Evolutionary conservation across 2,888 invertebrate species (phyloP), one percentile per base, ranked within the genome.

Genomic region (Drosophila nigricruria): DNA sequence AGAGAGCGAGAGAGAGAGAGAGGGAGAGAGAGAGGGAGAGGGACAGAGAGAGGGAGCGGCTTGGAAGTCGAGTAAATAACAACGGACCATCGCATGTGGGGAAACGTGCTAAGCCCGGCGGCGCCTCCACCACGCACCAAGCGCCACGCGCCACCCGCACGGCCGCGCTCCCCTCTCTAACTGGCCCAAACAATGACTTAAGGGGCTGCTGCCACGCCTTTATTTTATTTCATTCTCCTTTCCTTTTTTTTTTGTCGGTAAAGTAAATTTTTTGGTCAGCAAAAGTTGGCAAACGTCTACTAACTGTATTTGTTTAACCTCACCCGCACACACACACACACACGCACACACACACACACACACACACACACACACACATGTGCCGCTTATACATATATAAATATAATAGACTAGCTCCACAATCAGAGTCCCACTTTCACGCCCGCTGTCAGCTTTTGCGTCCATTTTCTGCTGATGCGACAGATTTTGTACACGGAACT

Each of bases 281-380:
- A 67, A 70, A 68, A 78, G 69, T 43, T 70, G n/a, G 47, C 53
- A 36, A 60, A 42, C 52, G 67, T 56, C 66, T 40, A 57, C 73
- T 73, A 79, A 86, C 88, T 78, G 68, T 88, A 89, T 86, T 86
- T 86, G 83, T 67, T 80, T 88, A 86, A 70, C 77, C 77, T 65
- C 64, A 57, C 62, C 62, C 27, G 47, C 38, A 70, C 42, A 49
- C 9, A 49, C 20, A 40, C n/a, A 38, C 16, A 52, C 18, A 57
- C 14, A 73, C 27, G 45, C 36, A 71, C 40, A 49, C 9, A 49
- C 18, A 38, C 18, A 40, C n/a, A 54, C 23, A 57, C 14, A 73
- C 18, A 40, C 18, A 54, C n/a, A 69, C 16, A 40, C 12, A 59
- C n/a, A 42, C n/a, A 63, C n/a, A 61, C 10, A 67, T 25, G 0